These are phyloP conservation scores for Thamnophis elegans DNA, from an alignment of 2,797 vertebrate genomes.

Conservation along the genomic window DNA sequence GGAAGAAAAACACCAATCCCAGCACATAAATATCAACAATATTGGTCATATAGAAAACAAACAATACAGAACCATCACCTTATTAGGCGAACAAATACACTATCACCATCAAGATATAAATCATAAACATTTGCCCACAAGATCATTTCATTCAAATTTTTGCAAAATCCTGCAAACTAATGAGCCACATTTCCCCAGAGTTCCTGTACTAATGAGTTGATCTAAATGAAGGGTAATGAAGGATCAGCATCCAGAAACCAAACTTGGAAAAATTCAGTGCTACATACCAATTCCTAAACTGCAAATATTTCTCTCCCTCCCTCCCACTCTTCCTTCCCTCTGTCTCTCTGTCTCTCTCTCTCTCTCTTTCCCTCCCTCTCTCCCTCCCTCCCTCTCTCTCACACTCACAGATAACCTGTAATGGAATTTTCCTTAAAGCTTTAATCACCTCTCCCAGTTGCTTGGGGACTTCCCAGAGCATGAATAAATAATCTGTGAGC, in stretches of 20 bases:
- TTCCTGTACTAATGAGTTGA: background rate
- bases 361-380: accelerated
- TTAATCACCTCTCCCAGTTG: background rate
- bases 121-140: background rate
- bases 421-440: background rate
- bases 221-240: background rate
- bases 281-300: background rate
- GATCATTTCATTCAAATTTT: background rate
- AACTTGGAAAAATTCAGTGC: background rate
- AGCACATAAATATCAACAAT: background rate
- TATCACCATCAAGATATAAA: background rate
- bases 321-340: background rate
- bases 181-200: background rate
- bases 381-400: too few species aligned
- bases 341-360: background rate
- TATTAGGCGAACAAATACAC: background rate
- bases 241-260: background rate
- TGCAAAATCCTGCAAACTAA: background rate
- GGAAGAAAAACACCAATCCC: background rate
- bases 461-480: background rate
- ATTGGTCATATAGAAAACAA: background rate
- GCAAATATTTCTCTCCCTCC: background rate
- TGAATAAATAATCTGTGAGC: background rate
- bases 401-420: background rate
- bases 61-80: background rate